Base-by-base conservation (phyloP, 2,113 vertebrate genomes). In the Cygnus buccinator region DNA sequence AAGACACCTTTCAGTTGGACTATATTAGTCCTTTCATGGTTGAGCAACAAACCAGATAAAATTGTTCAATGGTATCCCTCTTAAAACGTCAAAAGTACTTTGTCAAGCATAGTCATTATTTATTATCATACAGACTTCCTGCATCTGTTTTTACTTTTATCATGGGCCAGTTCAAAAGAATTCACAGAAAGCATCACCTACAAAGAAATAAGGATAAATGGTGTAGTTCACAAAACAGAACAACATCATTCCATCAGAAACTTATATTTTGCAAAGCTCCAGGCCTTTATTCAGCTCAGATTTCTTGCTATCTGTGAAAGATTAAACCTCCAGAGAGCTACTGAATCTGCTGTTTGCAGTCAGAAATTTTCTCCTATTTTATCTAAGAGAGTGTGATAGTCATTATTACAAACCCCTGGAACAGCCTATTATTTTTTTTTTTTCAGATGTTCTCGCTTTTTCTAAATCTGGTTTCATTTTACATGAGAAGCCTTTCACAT, bases 21-120 rank as follows among this genome's bases (percentile, higher is more conserved):
- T 94, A 94, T 85, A 94, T 95, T 95, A 91, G 48, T 35, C 75
- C 41, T 92, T 94, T 87, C 92, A 92, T 68, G 87, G 89, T 78
- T 79, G 84, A 96, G 84, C 66, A 91, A 84, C 91, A 95, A 96
- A 95, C 74, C 90, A 95, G 59, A 96, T 91, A 70, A 96, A 95
- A 94, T 93, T 89, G 78, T 75, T 89, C 89, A 96, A 82, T 80
- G 81, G 83, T 78, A 89, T 39, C 77, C 83, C 74, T 87, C 89
- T 95, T 93, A 94, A 92, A 95, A 92, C 70, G 93, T 94, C 91
- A 89, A 55, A 97, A 94, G 62, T 94, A 94, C 67, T 97, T 95
- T 93, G 74, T 89, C 86, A 94, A 74, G 84, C 31, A 94, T 67
- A 94, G 89, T 91, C 78, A 89, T 92, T 95, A 93, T 90, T 96